Conservation (phyloP, 2,113 vertebrate species). For the Anguilla japonica region DNA sequence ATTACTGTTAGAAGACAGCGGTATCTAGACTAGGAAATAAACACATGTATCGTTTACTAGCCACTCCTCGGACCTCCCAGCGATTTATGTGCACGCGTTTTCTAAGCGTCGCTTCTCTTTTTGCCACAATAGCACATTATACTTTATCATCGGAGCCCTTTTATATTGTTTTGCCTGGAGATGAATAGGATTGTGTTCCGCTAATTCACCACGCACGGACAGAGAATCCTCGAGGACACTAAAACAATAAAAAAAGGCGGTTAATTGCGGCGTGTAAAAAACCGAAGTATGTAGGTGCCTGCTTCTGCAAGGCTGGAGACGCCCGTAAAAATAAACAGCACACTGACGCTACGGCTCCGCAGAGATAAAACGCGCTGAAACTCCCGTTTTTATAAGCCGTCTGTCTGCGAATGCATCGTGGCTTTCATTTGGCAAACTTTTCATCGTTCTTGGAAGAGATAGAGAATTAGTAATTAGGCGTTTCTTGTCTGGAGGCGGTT, state of each 20-base stretch:
- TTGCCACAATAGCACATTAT: neutral
- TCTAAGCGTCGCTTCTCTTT: neutral
- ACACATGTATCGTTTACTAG: too few relatives aligned
- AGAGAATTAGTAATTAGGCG: neutral
- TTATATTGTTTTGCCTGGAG: neutral
- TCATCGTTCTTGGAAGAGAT: neutral
- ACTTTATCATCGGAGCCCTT: neutral
- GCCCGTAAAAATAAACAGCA: slow-evolving; percentile 47
- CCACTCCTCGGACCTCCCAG: too few relatives aligned
- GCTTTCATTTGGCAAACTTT: neutral
- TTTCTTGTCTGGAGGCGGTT: neutral
- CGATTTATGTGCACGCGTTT: too few relatives aligned
- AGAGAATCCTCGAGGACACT: slow-evolving; percentile 19
- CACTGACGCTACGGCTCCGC: slow-evolving; percentile 17
- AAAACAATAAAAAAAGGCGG: slow-evolving; percentile 40
- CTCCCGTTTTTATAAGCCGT: slow-evolving; percentile 41
- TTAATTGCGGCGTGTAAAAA: slow-evolving; percentile 45
- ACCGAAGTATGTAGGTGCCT: slow-evolving; percentile 51
- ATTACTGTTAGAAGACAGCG: too few relatives aligned
- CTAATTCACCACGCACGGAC: neutral
- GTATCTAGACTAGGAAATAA: too few relatives aligned
- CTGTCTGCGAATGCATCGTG: neutral
- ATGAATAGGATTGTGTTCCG: neutral
- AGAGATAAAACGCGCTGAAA: slow-evolving; percentile 35
- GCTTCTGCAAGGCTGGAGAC: slow-evolving; percentile 42